phyloP scores from a whole-genome alignment of 2,113 vertebrate species.

The Bos taurus region DNA sequence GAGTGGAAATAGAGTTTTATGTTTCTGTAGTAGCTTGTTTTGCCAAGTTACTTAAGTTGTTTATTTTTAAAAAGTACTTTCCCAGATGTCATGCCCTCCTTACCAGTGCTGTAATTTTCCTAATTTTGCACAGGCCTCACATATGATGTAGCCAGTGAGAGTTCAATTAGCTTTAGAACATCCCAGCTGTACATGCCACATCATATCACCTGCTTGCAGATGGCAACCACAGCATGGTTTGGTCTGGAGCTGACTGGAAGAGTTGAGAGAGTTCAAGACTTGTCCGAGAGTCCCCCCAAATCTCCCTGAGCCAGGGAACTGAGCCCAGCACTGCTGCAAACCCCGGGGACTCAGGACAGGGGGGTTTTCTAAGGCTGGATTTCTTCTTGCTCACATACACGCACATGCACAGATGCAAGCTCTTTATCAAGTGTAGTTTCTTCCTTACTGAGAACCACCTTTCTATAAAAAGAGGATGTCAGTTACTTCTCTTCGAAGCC shows the following conservation, averaged over 20 bases:
- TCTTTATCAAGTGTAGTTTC: background rate
- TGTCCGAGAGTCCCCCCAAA: background rate
- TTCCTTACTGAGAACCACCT: background rate
- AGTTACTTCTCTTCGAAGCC: background rate
- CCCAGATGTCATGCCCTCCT: background rate
- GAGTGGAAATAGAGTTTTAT: background rate
- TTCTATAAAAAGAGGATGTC: background rate
- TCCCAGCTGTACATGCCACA: background rate
- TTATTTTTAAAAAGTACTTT: background rate
- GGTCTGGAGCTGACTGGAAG: background rate
- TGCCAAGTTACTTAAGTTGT: background rate
- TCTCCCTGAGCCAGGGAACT: background rate
- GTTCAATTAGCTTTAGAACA: background rate
- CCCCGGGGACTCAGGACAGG: background rate
- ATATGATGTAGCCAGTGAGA: background rate
- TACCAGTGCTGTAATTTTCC: background rate
- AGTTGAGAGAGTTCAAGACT: background rate
- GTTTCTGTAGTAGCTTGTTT: background rate
- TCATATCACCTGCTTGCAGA: background rate
- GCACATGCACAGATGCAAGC: no score
- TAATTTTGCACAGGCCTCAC: background rate
- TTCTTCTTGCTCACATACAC: background rate
- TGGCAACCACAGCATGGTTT: background rate
- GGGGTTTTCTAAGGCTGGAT: background rate
- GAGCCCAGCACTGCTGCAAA: background rate